phyloP scores from a whole-genome alignment of 2,113 vertebrate species.

The Crotophaga sulcirostris region DNA sequence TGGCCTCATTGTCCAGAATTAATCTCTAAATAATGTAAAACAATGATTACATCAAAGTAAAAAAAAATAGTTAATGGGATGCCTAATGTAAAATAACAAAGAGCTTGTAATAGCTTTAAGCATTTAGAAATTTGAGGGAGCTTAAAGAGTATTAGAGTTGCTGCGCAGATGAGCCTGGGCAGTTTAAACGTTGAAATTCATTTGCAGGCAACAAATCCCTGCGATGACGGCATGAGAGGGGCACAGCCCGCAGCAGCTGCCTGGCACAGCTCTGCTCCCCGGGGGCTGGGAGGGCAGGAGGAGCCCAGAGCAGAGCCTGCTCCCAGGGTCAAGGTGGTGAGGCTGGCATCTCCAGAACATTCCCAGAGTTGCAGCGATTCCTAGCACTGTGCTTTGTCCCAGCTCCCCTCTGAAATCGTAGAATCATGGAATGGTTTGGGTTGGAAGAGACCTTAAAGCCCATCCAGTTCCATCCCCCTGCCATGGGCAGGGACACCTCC shows the following conservation, averaged over 20 bases:
- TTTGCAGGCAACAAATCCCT: slow-evolving; percentile 44
- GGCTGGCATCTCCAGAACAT: neutral
- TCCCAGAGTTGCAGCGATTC: too few species aligned
- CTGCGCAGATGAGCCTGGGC: neutral
- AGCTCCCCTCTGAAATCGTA: neutral
- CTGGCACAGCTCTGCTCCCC: neutral
- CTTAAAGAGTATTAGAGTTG: slow-evolving; percentile 49
- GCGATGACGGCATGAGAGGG: neutral
- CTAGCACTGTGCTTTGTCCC: neutral
- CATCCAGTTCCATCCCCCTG: too few species aligned
- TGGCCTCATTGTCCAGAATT: slow-evolving; percentile 4
- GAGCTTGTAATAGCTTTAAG: slow-evolving; percentile 58
- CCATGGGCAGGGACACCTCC: too few species aligned
- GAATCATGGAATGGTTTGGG: too few species aligned
- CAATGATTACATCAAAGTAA: slow-evolving; percentile 21
- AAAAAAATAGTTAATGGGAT: slow-evolving; percentile 60
- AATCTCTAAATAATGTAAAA: slow-evolving; percentile 37
- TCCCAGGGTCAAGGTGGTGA: neutral
- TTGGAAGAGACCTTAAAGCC: too few species aligned
- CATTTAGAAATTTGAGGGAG: slow-evolving; percentile 21
- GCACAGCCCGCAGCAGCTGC: neutral
- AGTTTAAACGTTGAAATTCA: slow-evolving; percentile 7
- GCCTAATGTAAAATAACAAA: slow-evolving; percentile 42
- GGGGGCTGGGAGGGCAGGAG: neutral
- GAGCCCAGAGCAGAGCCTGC: neutral